Conservation (phyloP, 2,113 vertebrate genomes). For the Uria lomvia region DNA sequence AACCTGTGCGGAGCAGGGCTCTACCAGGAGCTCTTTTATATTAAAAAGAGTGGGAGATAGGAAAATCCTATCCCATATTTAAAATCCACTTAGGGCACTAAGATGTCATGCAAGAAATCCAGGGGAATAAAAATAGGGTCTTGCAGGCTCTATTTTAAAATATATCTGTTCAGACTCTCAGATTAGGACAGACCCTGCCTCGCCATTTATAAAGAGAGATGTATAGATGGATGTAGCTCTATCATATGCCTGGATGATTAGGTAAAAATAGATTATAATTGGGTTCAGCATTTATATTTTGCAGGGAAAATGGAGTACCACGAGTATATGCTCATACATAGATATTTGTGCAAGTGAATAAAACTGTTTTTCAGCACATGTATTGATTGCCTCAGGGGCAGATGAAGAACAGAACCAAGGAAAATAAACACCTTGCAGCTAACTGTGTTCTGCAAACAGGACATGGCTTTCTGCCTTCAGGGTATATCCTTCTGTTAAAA, state of each 20-base stretch:
- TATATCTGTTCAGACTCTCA: neutral
- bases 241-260: neutral
- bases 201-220: neutral
- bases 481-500: neutral
- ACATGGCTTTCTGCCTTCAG: neutral
- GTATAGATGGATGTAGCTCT: neutral
- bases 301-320: neutral
- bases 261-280: neutral
- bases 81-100: neutral
- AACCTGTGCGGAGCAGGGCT: neutral
- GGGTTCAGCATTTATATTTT: neutral
- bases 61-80: neutral
- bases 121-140: neutral
- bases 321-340: neutral
- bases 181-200: neutral
- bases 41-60: neutral
- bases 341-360: neutral
- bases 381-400: neutral
- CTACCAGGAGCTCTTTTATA: neutral
- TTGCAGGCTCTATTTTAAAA: neutral
- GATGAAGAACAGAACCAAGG: neutral
- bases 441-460: neutral
- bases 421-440: conserved; percentile 15
- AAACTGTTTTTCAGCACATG: neutral
- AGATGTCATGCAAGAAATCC: neutral